Base-by-base conservation (phyloP, 2,888 invertebrate species). In the Pseudococcus longispinus region DNA sequence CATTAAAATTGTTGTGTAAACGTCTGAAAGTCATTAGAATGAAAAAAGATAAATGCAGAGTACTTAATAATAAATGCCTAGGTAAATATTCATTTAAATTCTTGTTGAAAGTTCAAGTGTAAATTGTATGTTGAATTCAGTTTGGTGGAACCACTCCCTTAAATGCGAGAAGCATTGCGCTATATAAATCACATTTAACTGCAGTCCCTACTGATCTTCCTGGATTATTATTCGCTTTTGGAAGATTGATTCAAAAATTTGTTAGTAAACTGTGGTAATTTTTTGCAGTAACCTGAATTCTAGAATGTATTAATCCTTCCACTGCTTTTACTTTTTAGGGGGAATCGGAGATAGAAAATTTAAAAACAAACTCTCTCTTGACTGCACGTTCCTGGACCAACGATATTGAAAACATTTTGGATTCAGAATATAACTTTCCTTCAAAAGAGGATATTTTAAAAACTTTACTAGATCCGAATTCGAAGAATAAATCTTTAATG, bases 321-420 rank as follows among this genome's bases (percentile, higher is more conserved):
- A 46, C 20, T 60, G 60, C 6, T 60, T 60, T 55, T 55, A 55
- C 55, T 60, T 60, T 60, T 65, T 65, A 65, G 65, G 65, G 65
- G 26, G 1, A 26, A 65, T 8, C 65, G 26, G 29, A 65, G 13
- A 26, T 4, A 29, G 29, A 65, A 15, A 65, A 65, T 26, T 26
- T 26, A 15, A 65, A 26, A 29, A 26, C 3, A 26, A 65, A 26
- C 15, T 65, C 65, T 29, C 65, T 65, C 65, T 65, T 65, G 26
- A 29, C 15, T 65, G 23, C 65, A 26, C 65, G 65, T 65, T 65
- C 65, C 26, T 65, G 65, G 65, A 65, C 3, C 26, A 26, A 65
- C 9, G 65, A 65, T 5, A 26, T 65, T 65, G 65, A 65, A 65
- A 26, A 26, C 8, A 20, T 65, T 26, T 11, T 65, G 11, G 2